phyloP scores from a whole-genome alignment of 2,888 invertebrate genomes.

The Microctonus aethiopoides region DNA sequence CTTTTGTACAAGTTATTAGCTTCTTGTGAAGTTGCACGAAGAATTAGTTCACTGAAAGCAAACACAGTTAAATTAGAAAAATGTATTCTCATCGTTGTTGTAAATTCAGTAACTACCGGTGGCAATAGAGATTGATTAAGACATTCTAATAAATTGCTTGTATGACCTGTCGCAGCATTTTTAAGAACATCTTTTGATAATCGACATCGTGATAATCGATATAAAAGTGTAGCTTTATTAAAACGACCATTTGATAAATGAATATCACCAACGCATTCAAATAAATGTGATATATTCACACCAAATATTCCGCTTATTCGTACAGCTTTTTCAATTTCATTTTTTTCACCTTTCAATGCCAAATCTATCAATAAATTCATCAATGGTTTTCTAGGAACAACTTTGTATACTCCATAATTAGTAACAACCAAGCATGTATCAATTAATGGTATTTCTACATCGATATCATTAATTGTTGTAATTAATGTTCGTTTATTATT shows the following conservation, averaged over 20 bases:
- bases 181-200: constrained; percentile 73
- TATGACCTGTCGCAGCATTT: constrained; percentile 73
- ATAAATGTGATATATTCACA: constrained; percentile 74
- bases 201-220: constrained; percentile 79
- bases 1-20: constrained; percentile 64
- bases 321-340: constrained; percentile 71
- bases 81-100: constrained; percentile 73
- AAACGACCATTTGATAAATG: constrained; percentile 80
- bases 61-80: constrained; percentile 76
- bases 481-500: constrained; percentile 60
- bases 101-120: constrained; percentile 70
- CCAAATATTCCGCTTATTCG: constrained; percentile 72
- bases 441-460: constrained; percentile 67
- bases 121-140: constrained; percentile 71
- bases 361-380: constrained; percentile 71
- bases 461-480: constrained; percentile 67
- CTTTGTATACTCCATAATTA: constrained; percentile 72
- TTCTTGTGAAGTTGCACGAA: constrained; percentile 58
- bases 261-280: constrained; percentile 86
- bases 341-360: constrained; percentile 68
- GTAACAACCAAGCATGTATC: constrained; percentile 74
- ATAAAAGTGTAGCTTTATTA: constrained; percentile 82
- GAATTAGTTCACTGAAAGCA: constrained; percentile 73
- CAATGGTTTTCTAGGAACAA: constrained; percentile 69
- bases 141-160: constrained; percentile 73